These are phyloP conservation scores for Brachionus rubens DNA, from an alignment of 1,140 invertebrate genomes.

Conservation along the genomic window DNA sequence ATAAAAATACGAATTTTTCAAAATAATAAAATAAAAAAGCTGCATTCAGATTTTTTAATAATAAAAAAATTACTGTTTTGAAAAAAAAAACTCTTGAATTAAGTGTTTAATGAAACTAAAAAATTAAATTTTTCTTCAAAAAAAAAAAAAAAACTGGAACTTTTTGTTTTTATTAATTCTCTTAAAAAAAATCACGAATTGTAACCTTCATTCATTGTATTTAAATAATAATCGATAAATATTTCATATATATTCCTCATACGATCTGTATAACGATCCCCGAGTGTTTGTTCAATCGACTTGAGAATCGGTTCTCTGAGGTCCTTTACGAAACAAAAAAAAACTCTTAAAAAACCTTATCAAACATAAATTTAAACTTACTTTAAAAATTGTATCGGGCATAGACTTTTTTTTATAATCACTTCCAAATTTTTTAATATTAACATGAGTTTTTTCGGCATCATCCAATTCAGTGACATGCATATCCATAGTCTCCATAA, in stretches of 20 bases:
- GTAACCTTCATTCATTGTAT: slow-evolving; percentile 27
- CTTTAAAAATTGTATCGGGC: background rate
- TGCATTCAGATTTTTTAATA: too few species aligned
- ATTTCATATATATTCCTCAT: slow-evolving; percentile 46
- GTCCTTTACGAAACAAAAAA: slow-evolving; percentile 10
- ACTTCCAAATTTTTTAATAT: background rate
- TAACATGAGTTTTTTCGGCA: slow-evolving; percentile 39
- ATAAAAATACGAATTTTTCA: too few species aligned
- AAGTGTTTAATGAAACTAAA: too few species aligned
- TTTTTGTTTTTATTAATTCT: too few species aligned
- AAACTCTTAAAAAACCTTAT: background rate
- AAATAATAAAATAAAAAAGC: too few species aligned
- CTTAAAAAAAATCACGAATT: too few species aligned
- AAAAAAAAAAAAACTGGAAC: background rate
- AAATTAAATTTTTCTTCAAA: background rate
- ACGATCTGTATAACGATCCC: slow-evolving; percentile 43
- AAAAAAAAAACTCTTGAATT: background rate
- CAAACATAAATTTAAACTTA: background rate
- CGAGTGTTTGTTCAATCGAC: slow-evolving; percentile 32
- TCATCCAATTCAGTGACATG: slow-evolving; percentile 26
- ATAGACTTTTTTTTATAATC: slow-evolving; percentile 4
- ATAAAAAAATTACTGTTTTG: background rate
- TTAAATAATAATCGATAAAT: slow-evolving; percentile 42
- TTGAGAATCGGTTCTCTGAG: slow-evolving; percentile 21
- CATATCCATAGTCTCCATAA: slow-evolving; percentile 22